Evolutionary conservation across 2,888 invertebrate species (phyloP).

Genomic region (Poecilobothrus nobilitatus): DNA sequence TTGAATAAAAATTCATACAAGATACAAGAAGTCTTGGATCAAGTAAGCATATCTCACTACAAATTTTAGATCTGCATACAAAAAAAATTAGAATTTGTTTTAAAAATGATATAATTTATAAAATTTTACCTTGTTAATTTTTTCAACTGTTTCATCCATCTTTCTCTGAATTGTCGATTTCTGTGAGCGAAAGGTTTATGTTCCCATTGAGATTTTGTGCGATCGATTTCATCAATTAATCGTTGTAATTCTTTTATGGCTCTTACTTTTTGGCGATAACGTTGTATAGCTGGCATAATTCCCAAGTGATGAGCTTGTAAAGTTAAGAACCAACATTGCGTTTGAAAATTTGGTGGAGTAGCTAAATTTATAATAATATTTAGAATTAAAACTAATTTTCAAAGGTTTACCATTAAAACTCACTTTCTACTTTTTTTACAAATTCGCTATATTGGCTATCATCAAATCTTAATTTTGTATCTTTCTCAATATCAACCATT

Average conservation of each 20-base stretch:
- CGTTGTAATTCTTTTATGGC: slow-evolving; percentile 71
- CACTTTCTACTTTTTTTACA: slow-evolving; percentile 4
- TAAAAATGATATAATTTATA: not conserved
- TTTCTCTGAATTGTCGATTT: slow-evolving; percentile 72
- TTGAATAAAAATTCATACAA: slow-evolving; percentile 78
- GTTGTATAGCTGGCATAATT: slow-evolving; percentile 79
- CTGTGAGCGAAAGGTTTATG: slow-evolving; percentile 64
- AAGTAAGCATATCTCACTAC: slow-evolving; percentile 81
- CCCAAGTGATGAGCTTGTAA: slow-evolving; percentile 90
- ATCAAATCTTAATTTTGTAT: slow-evolving; percentile 75
- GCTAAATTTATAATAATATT: slow-evolving; percentile 16
- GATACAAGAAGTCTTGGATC: slow-evolving; percentile 76
- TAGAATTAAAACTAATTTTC: not conserved
- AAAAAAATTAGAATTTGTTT: slow-evolving; percentile 10
- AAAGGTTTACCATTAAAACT: not conserved
- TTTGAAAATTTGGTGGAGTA: slow-evolving; percentile 71
- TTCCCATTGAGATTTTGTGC: slow-evolving; percentile 75
- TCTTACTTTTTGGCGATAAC: slow-evolving; percentile 65
- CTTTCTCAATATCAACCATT: slow-evolving; percentile 63
- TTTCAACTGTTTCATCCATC: slow-evolving; percentile 82
- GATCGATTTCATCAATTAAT: slow-evolving; percentile 73
- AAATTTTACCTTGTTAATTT: slow-evolving; percentile 55
- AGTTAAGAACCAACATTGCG: slow-evolving; percentile 95
- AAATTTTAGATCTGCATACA: slow-evolving; percentile 66
- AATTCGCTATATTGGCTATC: slow-evolving; percentile 64